Conservation (phyloP, 2,888 invertebrate genomes). For the Tigriopus californicus region DNA sequence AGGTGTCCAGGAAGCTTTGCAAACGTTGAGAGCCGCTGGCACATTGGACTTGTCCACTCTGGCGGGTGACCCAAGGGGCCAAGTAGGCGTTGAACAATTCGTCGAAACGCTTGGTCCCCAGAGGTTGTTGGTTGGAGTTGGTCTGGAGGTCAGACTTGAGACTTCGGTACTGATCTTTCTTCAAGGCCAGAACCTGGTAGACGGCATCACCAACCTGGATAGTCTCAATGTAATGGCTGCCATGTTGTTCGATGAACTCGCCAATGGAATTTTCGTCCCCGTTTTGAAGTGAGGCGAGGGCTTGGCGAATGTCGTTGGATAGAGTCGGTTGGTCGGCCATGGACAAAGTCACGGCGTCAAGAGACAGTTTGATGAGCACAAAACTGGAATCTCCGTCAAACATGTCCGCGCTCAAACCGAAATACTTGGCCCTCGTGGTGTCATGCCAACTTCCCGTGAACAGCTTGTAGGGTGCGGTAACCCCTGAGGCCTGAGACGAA, state of each 20-base stretch:
- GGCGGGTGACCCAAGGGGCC: constrained; percentile 8
- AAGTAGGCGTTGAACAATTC: background rate
- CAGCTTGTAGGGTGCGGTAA: constrained; percentile 2
- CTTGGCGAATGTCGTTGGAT: background rate
- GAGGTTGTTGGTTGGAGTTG: background rate
- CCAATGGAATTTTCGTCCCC: background rate
- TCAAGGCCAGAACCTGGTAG: constrained; percentile 8
- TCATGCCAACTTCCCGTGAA: constrained; percentile 14
- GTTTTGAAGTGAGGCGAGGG: background rate
- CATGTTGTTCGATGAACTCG: constrained; percentile 6
- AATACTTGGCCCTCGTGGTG: constrained; percentile 3
- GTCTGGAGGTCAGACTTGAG: background rate
- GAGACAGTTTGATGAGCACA: constrained; percentile 9
- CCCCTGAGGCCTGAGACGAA: constrained; percentile 11
- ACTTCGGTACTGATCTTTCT: background rate
- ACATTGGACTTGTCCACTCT: background rate
- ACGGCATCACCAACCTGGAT: constrained; percentile 8
- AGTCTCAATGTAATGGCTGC: constrained; percentile 4
- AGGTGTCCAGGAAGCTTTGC: background rate
- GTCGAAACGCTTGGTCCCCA: background rate
- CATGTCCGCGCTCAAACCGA: background rate
- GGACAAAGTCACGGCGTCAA: background rate
- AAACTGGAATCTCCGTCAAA: constrained; percentile 7
- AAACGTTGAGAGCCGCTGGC: background rate
- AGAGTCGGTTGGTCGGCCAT: background rate